Base-by-base conservation (phyloP, 2,888 invertebrate genomes). In the Synanthedon vespiformis region DNA sequence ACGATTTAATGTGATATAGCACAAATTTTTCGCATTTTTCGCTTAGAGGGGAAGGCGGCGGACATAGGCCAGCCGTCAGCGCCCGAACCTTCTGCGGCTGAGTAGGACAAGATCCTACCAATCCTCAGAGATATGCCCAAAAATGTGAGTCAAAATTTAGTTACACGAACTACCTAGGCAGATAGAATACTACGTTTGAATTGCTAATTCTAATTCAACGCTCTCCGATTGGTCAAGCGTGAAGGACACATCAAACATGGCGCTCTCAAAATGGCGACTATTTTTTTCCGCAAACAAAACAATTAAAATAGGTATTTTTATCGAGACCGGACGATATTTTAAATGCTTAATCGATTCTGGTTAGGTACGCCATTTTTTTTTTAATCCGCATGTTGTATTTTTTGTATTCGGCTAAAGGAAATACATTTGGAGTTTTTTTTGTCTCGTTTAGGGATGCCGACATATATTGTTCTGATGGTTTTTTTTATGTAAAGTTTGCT, bases 211-310 rank as follows among this genome's bases (percentile, higher is more conserved):
- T 4, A 44, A 13, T 44, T 44, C 44, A 55, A 49, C 58, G 60
- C 59, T 58, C 62, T 52, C 59, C 52, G 64, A 70, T 70, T 70
- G 68, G 67, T 68, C 64, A 64, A 55, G 60, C 74, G 65, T 68
- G 74, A 74, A 74, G 74, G 74, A 58, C 65, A 57, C 40, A 52
- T 56, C 62, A 63, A 65, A 57, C 68, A 67, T 66, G 69, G 66
- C 61, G 52, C 67, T 56, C 51, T 53, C n/a, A 51, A 51, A 22
- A 51, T 51, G 51, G 52, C 52, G 52, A 40, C 27, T 18, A 40
- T 22, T 48, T 48, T 48, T 52, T 49, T 49, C 14, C 14, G 48
- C n/a, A 18, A n/a, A 71, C 70, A 72, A 74, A 27, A 73, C 70
- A 72, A 73, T 72, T 65, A 65, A 64, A 62, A 59, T 58, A 53